A percentile compares a stretch with the other conserved stretches of the same genome.
phyloP scores from a whole-genome alignment of 1,140 invertebrate genomes.

The Papilio machaon region DNA sequence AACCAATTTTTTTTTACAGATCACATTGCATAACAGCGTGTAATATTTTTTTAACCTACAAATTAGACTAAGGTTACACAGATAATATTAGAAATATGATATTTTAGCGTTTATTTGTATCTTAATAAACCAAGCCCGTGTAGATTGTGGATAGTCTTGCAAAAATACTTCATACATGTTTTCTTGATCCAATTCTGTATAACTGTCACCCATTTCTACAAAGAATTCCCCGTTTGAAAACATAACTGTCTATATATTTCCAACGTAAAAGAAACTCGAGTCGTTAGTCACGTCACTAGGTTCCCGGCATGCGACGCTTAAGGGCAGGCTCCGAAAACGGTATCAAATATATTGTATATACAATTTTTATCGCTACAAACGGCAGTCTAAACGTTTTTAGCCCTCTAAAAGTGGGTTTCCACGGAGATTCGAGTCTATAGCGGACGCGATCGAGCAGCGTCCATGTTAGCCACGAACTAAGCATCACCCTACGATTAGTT shows the following conservation, averaged over 20 bases:
- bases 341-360: conserved; percentile 5
- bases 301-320: background rate
- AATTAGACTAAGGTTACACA: background rate
- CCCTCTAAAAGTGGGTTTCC: background rate
- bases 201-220: conserved; percentile 3
- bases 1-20: background rate
- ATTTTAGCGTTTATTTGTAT: background rate
- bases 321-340: conserved; percentile 19
- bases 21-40: background rate
- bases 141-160: background rate
- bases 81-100: background rate
- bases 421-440: background rate
- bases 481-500: background rate
- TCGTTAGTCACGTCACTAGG: conserved; percentile 2
- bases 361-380: conserved; percentile 33
- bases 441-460: background rate
- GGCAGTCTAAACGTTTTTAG: conserved; percentile 37
- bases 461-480: background rate
- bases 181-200: background rate
- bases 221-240: background rate
- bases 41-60: background rate
- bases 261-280: conserved; percentile 9
- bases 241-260: conserved; percentile 9
- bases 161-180: background rate
- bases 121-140: too few species aligned